Evolutionary conservation across 2,113 vertebrate genomes (phyloP).

Genomic region (Acrocephalus kingi): DNA sequence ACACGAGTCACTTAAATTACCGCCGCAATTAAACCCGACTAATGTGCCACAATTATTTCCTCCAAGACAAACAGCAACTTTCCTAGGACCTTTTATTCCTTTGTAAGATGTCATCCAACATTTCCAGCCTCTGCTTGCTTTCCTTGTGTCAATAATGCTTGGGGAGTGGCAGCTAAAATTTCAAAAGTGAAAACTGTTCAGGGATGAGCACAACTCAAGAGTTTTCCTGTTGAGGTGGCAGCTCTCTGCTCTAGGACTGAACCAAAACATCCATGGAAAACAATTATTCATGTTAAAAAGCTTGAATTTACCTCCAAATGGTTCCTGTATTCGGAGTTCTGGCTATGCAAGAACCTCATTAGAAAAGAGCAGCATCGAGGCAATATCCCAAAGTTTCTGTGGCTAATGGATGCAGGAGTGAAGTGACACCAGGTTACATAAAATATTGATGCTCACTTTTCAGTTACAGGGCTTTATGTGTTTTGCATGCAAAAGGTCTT

Average conservation of each 20-base stretch:
- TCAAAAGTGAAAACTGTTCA: not conserved
- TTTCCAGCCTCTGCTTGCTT: not conserved
- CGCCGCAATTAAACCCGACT: constrained; percentile 5
- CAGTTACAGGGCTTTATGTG: not conserved
- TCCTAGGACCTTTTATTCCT: not conserved
- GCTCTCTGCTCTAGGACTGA: not conserved
- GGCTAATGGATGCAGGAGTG: rapidly evolving
- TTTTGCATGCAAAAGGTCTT: not conserved
- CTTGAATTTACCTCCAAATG: not conserved
- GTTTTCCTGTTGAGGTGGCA: not conserved
- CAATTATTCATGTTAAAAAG: not conserved
- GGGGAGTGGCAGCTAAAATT: not conserved
- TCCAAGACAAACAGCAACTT: not conserved
- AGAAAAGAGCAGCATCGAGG: not conserved
- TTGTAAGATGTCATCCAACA: not conserved
- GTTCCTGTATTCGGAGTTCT: not conserved
- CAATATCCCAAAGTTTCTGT: not conserved
- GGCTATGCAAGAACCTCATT: not conserved
- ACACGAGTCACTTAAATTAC: constrained; percentile 48
- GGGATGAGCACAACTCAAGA: rapidly evolving
- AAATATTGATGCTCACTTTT: not conserved
- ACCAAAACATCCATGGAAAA: not conserved
- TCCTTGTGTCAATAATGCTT: not conserved
- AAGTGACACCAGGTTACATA: not conserved
- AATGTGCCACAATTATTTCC: constrained; percentile 17